A percentile compares a stretch with the other conserved stretches of the same genome.
Evolutionary conservation across 2,113 vertebrate species (phyloP).

Genomic region (Crypturellus undulatus): DNA sequence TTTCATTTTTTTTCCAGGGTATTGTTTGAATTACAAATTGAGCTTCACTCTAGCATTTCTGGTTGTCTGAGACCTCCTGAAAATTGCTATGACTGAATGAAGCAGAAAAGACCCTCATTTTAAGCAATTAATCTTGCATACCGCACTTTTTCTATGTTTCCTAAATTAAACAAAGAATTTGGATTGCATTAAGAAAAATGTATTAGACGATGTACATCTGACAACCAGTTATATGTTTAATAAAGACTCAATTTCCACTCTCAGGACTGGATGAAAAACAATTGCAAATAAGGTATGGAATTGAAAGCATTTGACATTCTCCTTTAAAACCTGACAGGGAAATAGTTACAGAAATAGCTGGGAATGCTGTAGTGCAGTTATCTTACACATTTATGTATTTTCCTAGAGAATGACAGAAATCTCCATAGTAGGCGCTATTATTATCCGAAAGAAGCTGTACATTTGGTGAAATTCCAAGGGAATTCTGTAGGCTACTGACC

Average conservation of each 20-base stretch:
- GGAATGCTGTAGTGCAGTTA: neutral
- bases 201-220: neutral
- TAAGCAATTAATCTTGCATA: neutral
- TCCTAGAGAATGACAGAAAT: neutral
- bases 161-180: constrained; percentile 58
- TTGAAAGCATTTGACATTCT: constrained; percentile 1
- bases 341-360: neutral
- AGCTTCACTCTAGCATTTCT: neutral
- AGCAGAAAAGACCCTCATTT: neutral
- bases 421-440: neutral
- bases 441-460: neutral
- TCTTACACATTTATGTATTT: neutral
- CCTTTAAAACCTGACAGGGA: neutral
- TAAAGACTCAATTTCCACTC: constrained; percentile 21
- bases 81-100: neutral
- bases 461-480: neutral
- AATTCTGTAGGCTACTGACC: neutral
- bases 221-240: neutral
- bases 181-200: constrained; percentile 10
- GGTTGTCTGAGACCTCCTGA: neutral
- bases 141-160: neutral
- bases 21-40: neutral
- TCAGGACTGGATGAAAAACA: constrained; percentile 4
- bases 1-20: neutral
- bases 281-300: constrained; percentile 16